These are phyloP conservation scores for Apis mellifera DNA, from an alignment of 1,140 invertebrate genomes.

Conservation along the genomic window Amel_HAv3.1 CM009941.2:2863001-2863500, in stretches of 20 bases:
- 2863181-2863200: no score
- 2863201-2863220: no score
- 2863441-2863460: neutral
- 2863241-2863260: no score
- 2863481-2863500: conserved; percentile 60
- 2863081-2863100: neutral
- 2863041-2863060: neutral
- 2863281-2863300: no score
- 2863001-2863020: neutral
- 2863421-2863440: conserved; percentile 58
- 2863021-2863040: neutral
- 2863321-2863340: no score
- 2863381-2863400: neutral
- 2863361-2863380: neutral
- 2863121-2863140: no score
- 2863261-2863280: no score
- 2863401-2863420: conserved; percentile 52
- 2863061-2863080: neutral
- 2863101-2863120: no score
- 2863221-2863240: no score
- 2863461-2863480: conserved; percentile 32
- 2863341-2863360: neutral
- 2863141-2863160: no score
- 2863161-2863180: no score
- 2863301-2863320: no score